These are phyloP conservation scores for Scaptomyza montana DNA, from an alignment of 1,140 invertebrate genomes.

Conservation along the genomic window DNA sequence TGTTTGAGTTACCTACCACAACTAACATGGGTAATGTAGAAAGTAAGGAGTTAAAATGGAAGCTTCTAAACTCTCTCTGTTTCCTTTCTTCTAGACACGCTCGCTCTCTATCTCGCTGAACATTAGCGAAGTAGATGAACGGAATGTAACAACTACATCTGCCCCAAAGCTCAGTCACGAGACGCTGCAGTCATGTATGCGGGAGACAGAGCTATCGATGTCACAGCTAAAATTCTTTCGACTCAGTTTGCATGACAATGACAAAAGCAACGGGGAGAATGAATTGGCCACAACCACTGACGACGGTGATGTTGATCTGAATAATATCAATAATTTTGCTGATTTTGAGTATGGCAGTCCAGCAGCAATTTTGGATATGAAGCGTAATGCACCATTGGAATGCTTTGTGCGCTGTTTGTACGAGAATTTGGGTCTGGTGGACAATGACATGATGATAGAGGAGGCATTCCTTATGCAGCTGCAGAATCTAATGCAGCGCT, in stretches of 20 bases:
- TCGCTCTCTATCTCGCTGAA: constrained; percentile 68
- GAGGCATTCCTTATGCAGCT: constrained; percentile 61
- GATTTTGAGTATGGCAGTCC: constrained; percentile 52
- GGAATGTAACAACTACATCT: neutral
- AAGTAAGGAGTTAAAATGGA: neutral
- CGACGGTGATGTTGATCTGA: constrained; percentile 46
- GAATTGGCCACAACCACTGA: constrained; percentile 27
- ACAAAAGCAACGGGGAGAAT: constrained; percentile 52
- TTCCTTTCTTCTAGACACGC: constrained; percentile 81
- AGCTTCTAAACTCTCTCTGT: neutral
- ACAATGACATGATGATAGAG: constrained; percentile 67
- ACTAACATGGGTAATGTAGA: constrained; percentile 46
- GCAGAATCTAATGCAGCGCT: constrained; percentile 47
- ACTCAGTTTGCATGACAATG: constrained; percentile 60
- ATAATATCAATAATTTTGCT: constrained; percentile 30
- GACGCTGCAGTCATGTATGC: constrained; percentile 63
- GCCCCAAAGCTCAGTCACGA: constrained; percentile 54
- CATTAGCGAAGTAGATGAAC: constrained; percentile 53
- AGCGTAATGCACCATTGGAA: constrained; percentile 64
- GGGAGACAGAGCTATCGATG: constrained; percentile 69
- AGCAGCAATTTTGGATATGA: constrained; percentile 48
- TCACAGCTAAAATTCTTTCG: constrained; percentile 73
- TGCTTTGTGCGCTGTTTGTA: constrained; percentile 72
- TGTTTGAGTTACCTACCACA: constrained; percentile 39
- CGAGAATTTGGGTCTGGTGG: constrained; percentile 53